Conservation (phyloP, 2,113 vertebrate genomes). For the Bubo bubo region DNA sequence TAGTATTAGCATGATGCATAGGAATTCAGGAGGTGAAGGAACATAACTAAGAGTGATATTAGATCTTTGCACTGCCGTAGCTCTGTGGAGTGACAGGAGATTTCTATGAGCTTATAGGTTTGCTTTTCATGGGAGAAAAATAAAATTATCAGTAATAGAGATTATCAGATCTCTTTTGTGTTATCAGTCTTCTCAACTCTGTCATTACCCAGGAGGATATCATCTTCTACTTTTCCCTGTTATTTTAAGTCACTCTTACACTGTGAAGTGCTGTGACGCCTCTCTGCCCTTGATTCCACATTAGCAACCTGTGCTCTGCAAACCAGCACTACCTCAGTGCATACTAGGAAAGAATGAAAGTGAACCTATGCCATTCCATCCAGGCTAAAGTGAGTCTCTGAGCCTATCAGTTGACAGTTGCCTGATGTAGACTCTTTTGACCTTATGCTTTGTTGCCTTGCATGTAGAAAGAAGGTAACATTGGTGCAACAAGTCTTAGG, state of each 20-base stretch:
- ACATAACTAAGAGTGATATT: not conserved
- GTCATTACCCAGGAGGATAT: not conserved
- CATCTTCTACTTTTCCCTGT: not conserved
- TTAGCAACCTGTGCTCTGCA: not conserved
- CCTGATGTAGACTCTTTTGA: not conserved
- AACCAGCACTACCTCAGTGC: not conserved
- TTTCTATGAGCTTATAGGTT: not conserved
- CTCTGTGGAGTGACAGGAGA: not conserved
- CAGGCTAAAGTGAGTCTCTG: not conserved
- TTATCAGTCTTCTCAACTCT: not conserved
- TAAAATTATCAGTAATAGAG: not conserved
- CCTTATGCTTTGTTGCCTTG: not conserved
- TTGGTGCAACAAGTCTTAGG: not conserved
- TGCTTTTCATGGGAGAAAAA: not conserved
- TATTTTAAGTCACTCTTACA: not conserved
- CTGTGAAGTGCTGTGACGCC: not conserved
- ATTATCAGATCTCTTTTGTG: not conserved
- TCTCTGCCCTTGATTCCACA: not conserved
- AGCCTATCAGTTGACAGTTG: not conserved
- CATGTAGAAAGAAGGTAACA: not conserved
- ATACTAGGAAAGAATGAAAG: not conserved
- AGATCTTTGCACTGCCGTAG: not conserved
- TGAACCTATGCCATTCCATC: not conserved
- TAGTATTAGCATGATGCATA: not conserved
- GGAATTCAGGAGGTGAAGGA: not conserved